These are phyloP conservation scores for Cyclophora albipunctata DNA, from an alignment of 2,888 invertebrate genomes.

Conservation along the genomic window DNA sequence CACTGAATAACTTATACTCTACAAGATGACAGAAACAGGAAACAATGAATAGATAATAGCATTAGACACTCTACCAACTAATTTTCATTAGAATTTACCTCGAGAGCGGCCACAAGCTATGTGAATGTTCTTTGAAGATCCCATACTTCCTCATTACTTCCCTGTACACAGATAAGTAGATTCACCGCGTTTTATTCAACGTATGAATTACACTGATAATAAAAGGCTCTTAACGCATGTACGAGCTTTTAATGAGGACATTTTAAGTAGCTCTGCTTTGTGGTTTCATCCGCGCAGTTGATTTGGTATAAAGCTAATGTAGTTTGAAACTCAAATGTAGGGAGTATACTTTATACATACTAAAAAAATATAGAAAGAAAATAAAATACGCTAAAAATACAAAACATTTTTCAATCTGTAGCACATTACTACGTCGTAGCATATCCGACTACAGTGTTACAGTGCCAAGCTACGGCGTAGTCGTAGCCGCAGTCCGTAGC, in stretches of 20 bases:
- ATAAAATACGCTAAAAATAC: neutral
- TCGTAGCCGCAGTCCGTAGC: slow-evolving; percentile 18
- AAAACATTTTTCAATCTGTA: neutral
- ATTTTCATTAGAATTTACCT: too few relatives aligned
- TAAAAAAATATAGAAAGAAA: neutral
- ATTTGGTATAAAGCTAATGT: too few relatives aligned
- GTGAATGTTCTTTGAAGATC: too few relatives aligned
- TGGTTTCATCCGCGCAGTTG: too few relatives aligned
- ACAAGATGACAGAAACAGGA: too few relatives aligned
- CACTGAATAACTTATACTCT: too few relatives aligned
- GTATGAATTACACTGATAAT: neutral
- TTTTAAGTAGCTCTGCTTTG: too few relatives aligned
- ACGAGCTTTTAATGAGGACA: neutral
- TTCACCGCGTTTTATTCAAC: neutral
- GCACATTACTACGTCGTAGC: too few relatives aligned
- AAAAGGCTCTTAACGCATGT: neutral
- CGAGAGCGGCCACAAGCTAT: too few relatives aligned
- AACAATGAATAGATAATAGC: too few relatives aligned
- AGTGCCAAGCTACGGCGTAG: slow-evolving; percentile 11
- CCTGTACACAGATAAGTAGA: neutral
- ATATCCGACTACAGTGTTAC: neutral
- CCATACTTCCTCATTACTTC: neutral
- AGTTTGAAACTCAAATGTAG: neutral
- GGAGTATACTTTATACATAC: neutral
- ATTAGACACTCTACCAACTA: too few relatives aligned